Base-by-base conservation (phyloP, 37 sponge, comb jelly and placozoan species). In the Cliona cf. orientalis region DNA sequence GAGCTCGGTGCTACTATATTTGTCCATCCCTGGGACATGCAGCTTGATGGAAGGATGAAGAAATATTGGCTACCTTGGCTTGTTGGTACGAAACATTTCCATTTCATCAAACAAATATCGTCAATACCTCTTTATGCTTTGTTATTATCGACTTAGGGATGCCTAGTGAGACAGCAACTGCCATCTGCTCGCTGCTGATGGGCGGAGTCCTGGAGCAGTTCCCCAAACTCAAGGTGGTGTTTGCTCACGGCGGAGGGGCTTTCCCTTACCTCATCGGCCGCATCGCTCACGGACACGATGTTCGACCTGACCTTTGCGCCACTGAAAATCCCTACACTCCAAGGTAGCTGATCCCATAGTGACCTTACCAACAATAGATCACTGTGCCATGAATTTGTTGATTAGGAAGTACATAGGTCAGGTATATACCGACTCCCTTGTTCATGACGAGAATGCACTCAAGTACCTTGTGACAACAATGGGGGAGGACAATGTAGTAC, bases 11-110 rank as follows among this genome's bases (percentile, higher is more conserved):
- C 90, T 40, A 63, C 80, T 37, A 55, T 96, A 12, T 92, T 96
- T 59, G 82, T 96, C 58, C 96, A 96, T 58, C 96, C 96, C 0
- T 96, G 96, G 96, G 96, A 96, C 83, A 96, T 96, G 96, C 62
- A 83, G 42, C 76, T 66, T 45, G 85, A 78, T 69, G 90, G 88
- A 0, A 67, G 96, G 6, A 96, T 96, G 96, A 75, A 82, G 67
- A 96, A 96, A 80, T 96, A 87, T 66, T 96, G 96, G 96, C 69
- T 96, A 69, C 96, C 93, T 3, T 96, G 96, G 96, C 72, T 96
- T 21, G 96, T 96, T 69, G 94, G 89, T 87, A 33, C 74, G 89
- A 46, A 3, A 71, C 14, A 19, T 49, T 9, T 19, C 14, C 53
- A 19, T 49, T 49, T 49, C 14, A 14, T 14, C 14, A 49, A 19